Conservation (phyloP, 2,113 vertebrate genomes). For the Ploceus nigricollis region DNA sequence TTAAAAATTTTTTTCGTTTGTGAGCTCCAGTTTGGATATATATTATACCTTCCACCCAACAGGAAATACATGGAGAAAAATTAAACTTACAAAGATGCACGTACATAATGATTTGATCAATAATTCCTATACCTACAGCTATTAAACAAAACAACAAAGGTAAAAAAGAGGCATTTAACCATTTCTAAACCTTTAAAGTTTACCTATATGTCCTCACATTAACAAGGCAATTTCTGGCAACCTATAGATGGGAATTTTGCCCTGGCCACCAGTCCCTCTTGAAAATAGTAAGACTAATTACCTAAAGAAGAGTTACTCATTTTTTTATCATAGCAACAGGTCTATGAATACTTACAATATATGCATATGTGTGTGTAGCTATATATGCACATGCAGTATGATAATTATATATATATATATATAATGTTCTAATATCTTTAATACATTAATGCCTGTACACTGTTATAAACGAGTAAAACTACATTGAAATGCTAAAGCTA, state of each 20-base stretch:
- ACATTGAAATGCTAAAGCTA: neutral
- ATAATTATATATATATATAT: neutral
- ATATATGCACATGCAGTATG: neutral
- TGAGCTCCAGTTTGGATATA: neutral
- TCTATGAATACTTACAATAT: neutral
- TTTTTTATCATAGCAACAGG: neutral
- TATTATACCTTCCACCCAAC: neutral
- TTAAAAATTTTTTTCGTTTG: neutral
- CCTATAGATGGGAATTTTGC: neutral
- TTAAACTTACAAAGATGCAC: neutral
- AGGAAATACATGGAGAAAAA: neutral
- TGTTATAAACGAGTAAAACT: neutral
- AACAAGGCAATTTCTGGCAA: neutral
- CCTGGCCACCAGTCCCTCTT: neutral
- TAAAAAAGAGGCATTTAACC: neutral
- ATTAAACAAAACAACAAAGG: neutral
- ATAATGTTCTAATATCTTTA: neutral
- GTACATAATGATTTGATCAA: neutral
- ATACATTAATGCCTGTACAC: neutral
- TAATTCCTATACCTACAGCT: neutral
- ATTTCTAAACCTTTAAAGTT: neutral
- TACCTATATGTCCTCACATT: neutral
- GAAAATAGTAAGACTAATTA: neutral
- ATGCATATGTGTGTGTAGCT: neutral
- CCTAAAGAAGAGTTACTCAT: neutral